Evolutionary conservation across 23 tunicate species (phyloP).

Genomic region (Oikopleura vanhoeffeni): DNA sequence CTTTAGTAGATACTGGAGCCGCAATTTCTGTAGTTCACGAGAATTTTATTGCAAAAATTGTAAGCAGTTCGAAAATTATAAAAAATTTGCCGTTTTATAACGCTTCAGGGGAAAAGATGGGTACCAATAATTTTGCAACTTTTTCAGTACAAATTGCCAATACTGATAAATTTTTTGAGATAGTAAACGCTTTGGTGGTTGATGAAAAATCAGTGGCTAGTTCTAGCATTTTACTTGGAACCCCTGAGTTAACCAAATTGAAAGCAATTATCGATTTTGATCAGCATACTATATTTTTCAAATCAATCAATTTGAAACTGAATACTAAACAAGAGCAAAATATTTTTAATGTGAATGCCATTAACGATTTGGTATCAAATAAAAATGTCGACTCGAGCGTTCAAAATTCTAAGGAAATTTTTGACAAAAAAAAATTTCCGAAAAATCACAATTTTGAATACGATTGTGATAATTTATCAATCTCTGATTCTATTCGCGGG

Average conservation of each 20-base stretch:
- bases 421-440: neutral
- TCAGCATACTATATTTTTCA: neutral
- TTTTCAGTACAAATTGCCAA: neutral
- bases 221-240: neutral
- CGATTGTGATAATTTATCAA: neutral
- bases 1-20: neutral
- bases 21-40: neutral
- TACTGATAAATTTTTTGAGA: too few species aligned
- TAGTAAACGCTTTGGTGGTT: neutral
- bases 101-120: neutral
- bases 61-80: neutral
- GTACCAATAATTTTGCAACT: neutral
- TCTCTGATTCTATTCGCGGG: neutral
- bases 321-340: neutral
- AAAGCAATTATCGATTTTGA: neutral
- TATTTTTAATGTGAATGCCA: neutral
- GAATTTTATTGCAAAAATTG: neutral
- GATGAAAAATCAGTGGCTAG: neutral
- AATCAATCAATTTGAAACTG: neutral
- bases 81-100: neutral
- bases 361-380: neutral
- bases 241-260: neutral
- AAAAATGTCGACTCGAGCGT: neutral
- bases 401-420: neutral
- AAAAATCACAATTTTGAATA: neutral